A percentile compares a stretch with the other conserved stretches of the same genome.
These are phyloP conservation scores for Lanistes nyassanus DNA, from an alignment of 1,140 invertebrate genomes.

Conservation along the genomic window DNA sequence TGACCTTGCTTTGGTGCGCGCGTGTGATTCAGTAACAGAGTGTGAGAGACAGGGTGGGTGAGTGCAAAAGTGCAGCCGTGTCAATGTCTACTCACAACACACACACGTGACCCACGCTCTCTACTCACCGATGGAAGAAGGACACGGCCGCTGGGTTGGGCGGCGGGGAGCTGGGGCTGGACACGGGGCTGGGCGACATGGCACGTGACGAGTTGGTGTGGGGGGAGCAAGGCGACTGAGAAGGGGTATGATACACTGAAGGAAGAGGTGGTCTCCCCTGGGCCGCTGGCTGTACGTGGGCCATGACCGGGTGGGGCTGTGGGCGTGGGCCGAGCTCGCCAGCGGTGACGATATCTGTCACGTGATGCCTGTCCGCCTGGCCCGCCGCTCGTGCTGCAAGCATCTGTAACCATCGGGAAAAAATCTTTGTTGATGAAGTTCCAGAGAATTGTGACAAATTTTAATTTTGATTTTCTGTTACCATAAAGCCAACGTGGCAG, in stretches of 20 bases:
- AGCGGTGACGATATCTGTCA: background rate
- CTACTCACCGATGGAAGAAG: conserved; percentile 13
- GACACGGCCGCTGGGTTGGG: conserved; percentile 10
- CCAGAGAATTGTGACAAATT: too few species aligned
- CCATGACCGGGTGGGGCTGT: background rate
- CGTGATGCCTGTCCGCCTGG: background rate
- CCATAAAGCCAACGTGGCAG: too few species aligned
- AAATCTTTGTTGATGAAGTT: too few species aligned
- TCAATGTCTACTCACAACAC: too few species aligned
- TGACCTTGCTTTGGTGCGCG: background rate
- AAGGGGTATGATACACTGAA: background rate
- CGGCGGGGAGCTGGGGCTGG: conserved; percentile 11
- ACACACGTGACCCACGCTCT: background rate
- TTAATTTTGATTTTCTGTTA: too few species aligned
- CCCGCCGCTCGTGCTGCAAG: conserved; percentile 2
- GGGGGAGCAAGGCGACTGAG: background rate
- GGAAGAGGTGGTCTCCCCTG: conserved; percentile 6
- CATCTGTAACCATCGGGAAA: background rate
- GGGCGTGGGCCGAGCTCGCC: background rate
- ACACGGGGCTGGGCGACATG: background rate
- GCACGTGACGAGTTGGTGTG: background rate
- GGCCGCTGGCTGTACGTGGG: background rate
- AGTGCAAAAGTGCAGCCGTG: background rate
- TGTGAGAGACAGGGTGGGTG: background rate
- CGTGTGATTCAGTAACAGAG: background rate